Conservation (phyloP, 2,888 invertebrate genomes). For the Tenodera sinensis region DNA sequence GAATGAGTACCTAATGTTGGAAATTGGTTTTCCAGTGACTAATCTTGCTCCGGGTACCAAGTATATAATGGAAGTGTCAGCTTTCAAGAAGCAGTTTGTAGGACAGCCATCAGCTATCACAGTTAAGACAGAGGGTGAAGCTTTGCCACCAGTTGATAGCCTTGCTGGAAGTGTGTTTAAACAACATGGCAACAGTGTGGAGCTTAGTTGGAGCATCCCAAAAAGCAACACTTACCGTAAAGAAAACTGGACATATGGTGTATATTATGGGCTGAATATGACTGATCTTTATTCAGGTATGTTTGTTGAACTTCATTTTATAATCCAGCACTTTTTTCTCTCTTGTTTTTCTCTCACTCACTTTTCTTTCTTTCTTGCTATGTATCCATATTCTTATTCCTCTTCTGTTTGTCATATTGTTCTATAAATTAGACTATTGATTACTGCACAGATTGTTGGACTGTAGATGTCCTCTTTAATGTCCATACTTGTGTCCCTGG, state of each 20-base stretch:
- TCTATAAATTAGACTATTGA: no score
- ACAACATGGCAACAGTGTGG: slow-evolving; percentile 15
- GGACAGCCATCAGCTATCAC: slow-evolving; percentile 42
- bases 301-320: no score
- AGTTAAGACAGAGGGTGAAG: slow-evolving; percentile 24
- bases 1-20: not conserved
- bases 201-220: not conserved
- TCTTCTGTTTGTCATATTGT: no score
- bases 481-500: no score
- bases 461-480: no score
- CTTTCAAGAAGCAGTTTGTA: slow-evolving; percentile 55
- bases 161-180: not conserved
- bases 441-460: no score
- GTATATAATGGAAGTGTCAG: slow-evolving; percentile 59
- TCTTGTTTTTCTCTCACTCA: no score
- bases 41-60: slow-evolving; percentile 53
- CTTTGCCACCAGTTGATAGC: slow-evolving; percentile 14
- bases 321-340: no score
- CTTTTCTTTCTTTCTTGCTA: no score
- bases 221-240: not conserved
- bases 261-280: slow-evolving; percentile 63
- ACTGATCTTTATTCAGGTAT: slow-evolving; percentile 58
- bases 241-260: slow-evolving; percentile 60
- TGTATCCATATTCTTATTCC: no score
- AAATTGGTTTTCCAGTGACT: slow-evolving; percentile 45